These are phyloP conservation scores for Nematopogon swammerdamellus DNA, from an alignment of 2,888 invertebrate genomes.

Conservation along the genomic window DNA sequence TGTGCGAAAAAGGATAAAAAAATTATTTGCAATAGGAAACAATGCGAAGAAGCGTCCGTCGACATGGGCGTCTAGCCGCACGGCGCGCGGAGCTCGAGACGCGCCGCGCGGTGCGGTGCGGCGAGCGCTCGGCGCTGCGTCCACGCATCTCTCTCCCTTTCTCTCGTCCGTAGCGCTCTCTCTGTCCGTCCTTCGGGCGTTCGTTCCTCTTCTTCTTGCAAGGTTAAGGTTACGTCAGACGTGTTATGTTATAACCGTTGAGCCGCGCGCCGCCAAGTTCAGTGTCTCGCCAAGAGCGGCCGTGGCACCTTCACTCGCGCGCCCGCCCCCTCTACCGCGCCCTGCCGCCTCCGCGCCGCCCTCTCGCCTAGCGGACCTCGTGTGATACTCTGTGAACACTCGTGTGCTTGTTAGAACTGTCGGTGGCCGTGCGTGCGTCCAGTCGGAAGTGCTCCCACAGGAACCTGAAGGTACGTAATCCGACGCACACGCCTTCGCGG, in stretches of 20 bases:
- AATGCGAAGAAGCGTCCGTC: not conserved
- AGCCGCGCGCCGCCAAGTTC: slow-evolving; percentile 53
- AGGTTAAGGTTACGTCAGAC: slow-evolving; percentile 59
- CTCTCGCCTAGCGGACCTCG: slow-evolving; percentile 16
- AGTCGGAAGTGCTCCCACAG: too few relatives aligned
- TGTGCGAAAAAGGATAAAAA: not conserved
- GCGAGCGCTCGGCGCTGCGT: slow-evolving; percentile 18
- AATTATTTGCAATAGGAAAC: not conserved
- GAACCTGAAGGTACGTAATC: not conserved
- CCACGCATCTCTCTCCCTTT: slow-evolving; percentile 45
- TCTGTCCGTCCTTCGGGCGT: slow-evolving; percentile 53
- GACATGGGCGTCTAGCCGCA: slow-evolving; percentile 2
- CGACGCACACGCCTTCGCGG: too few relatives aligned
- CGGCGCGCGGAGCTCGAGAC: slow-evolving; percentile 13
- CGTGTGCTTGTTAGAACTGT: slow-evolving; percentile 33
- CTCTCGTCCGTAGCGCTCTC: slow-evolving; percentile 48
- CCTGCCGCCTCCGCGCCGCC: slow-evolving; percentile 33
- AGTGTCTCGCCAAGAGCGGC: slow-evolving; percentile 55
- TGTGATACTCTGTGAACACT: slow-evolving; percentile 1
- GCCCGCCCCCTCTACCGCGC: slow-evolving; percentile 41
- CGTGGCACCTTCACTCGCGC: slow-evolving; percentile 45
- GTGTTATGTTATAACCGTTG: slow-evolving; percentile 59
- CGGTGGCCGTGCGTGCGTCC: not conserved
- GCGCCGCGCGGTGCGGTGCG: slow-evolving; percentile 12
- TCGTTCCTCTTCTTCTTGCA: slow-evolving; percentile 57